Percentiles rank a stretch among this genome's conserved stretches.
phyloP scores from a whole-genome alignment of 2,797 vertebrate genomes.

The Hyperoplus lanceolatus region DNA sequence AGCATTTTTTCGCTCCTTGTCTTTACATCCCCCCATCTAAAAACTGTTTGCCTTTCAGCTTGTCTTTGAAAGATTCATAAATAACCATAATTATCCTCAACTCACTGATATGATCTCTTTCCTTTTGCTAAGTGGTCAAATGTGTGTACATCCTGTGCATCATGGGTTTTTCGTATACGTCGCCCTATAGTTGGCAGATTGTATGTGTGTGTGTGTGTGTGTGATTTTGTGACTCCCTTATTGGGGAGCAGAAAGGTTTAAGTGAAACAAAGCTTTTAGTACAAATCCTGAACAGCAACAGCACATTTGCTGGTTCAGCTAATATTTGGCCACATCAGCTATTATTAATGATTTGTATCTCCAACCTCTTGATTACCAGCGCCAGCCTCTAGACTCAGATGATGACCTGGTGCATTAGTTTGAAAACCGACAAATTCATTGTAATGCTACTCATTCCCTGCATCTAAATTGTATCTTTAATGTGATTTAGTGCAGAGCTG shows the following conservation, averaged over 20 bases:
- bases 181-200: constrained; percentile 39
- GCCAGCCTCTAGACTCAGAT: constrained; percentile 26
- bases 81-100: constrained; percentile 46
- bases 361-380: constrained; percentile 35
- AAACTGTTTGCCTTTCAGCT: constrained; percentile 63
- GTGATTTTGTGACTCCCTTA: constrained; percentile 42
- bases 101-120: constrained; percentile 48
- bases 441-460: background rate
- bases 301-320: constrained; percentile 81
- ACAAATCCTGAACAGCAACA: constrained; percentile 81
- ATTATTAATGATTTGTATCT: constrained; percentile 46
- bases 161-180: constrained; percentile 34
- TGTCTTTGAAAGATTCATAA: constrained; percentile 56
- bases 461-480: background rate
- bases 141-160: constrained; percentile 57
- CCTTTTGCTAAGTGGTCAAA: constrained; percentile 67
- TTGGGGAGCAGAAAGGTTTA: constrained; percentile 64
- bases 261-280: constrained; percentile 87
- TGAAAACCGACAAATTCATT: constrained; percentile 11
- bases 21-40: constrained; percentile 43
- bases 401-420: constrained; percentile 19
- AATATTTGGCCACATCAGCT: constrained; percentile 64
- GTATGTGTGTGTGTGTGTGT: constrained; percentile 25
- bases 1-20: constrained; percentile 33
- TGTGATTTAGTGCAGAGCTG: background rate